Percentiles rank a stretch among this genome's conserved stretches.
These are phyloP conservation scores for Melanerpes formicivorus DNA, from an alignment of 2,113 vertebrate genomes.

Conservation along the genomic window DNA sequence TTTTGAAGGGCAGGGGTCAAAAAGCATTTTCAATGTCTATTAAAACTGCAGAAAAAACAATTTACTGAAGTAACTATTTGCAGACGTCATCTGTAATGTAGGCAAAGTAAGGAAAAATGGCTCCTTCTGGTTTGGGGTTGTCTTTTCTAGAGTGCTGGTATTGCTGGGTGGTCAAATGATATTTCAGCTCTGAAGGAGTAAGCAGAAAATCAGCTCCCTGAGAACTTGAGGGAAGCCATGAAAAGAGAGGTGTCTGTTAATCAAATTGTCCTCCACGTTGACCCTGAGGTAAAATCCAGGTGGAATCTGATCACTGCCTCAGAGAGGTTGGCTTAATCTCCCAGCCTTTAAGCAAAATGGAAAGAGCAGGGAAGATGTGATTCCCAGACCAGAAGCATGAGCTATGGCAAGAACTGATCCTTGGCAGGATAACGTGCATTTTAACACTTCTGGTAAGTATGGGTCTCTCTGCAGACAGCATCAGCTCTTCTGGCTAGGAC, in stretches of 20 bases:
- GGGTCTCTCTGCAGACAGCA: not conserved
- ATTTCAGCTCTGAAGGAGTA: not conserved
- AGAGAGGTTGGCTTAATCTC: not conserved
- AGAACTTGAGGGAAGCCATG: not conserved
- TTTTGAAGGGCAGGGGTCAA: not conserved
- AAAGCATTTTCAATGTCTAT: not conserved
- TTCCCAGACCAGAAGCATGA: not conserved
- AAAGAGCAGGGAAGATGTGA: not conserved
- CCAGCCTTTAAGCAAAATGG: not conserved
- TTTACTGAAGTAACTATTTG: not conserved
- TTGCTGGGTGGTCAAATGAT: not conserved
- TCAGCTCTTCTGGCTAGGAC: not conserved
- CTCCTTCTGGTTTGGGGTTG: not conserved
- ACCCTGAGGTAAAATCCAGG: not conserved
- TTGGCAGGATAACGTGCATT: not conserved
- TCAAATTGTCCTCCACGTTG: not conserved
- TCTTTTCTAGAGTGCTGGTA: not conserved
- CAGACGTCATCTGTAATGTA: not conserved
- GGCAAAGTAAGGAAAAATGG: not conserved
- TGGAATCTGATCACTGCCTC: not conserved
- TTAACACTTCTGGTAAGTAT: not conserved
- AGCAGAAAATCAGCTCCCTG: not conserved
- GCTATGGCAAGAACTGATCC: not conserved
- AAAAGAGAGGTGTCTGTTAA: not conserved
- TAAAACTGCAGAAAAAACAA: conserved; percentile 6